Evolutionary conservation across 2,113 vertebrate species (phyloP).

Genomic region (Raja brachyura): DNA sequence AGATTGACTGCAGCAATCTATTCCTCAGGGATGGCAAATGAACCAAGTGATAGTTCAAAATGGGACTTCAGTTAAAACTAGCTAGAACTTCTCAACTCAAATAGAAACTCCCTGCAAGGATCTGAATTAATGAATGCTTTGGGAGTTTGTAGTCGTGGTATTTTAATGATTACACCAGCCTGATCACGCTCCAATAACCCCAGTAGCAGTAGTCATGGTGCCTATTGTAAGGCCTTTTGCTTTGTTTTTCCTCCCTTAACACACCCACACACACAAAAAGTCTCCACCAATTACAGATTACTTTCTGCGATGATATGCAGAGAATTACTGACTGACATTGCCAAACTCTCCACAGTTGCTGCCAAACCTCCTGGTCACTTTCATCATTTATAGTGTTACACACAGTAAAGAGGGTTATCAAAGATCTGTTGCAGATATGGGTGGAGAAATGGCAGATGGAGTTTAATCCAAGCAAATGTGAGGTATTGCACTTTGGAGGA

Average conservation of each 20-base stretch:
- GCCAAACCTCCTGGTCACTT: not conserved
- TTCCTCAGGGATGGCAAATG: not conserved
- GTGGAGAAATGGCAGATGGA: too few relatives aligned
- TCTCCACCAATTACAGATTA: not conserved
- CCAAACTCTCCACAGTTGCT: not conserved
- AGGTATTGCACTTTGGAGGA: too few relatives aligned
- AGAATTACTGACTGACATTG: not conserved
- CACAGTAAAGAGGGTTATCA: too few relatives aligned
- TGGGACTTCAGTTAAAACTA: not conserved
- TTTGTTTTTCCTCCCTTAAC: not conserved
- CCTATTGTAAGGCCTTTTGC: not conserved
- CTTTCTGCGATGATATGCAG: not conserved
- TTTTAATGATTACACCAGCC: not conserved
- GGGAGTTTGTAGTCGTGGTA: not conserved
- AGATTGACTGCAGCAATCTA: not conserved
- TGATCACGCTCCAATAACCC: not conserved
- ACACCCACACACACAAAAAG: not conserved
- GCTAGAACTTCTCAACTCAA: not conserved
- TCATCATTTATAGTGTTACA: not conserved
- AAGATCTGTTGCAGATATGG: too few relatives aligned
- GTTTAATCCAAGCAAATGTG: too few relatives aligned
- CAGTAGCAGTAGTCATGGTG: not conserved
- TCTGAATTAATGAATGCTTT: not conserved
- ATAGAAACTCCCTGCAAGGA: not conserved
- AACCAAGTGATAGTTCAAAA: not conserved